These are phyloP conservation scores for Acipenser ruthenus DNA, from an alignment of 2,797 vertebrate genomes.

Conservation along the genomic window DNA sequence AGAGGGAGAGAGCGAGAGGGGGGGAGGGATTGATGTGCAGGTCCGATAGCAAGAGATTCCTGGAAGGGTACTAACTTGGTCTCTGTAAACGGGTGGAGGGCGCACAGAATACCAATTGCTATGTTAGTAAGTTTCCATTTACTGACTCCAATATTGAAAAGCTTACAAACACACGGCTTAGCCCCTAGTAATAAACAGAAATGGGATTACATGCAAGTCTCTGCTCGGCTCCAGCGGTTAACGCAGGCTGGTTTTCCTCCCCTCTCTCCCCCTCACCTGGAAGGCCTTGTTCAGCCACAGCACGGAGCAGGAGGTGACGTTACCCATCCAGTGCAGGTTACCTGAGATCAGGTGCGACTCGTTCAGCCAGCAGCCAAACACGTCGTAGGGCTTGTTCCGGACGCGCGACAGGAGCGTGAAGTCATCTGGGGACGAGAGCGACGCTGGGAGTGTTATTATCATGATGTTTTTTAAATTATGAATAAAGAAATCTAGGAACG, in stretches of 20 bases:
- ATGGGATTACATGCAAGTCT: too few species aligned
- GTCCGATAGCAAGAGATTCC: not conserved
- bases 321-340: slow-evolving; percentile 90
- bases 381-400: slow-evolving; percentile 91
- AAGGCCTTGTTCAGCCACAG: slow-evolving; percentile 98
- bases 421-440: slow-evolving; percentile 59
- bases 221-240: too few species aligned
- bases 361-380: slow-evolving; percentile 96
- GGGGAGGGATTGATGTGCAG: not conserved
- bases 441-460: not conserved
- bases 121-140: too few species aligned
- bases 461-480: not conserved
- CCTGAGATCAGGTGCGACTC: slow-evolving; percentile 93
- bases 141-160: too few species aligned
- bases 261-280: slow-evolving; percentile 64
- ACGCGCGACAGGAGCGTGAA: slow-evolving; percentile 85
- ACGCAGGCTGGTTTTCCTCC: not conserved
- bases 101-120: too few species aligned
- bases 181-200: too few species aligned
- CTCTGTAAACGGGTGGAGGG: too few species aligned
- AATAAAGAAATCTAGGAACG: not conserved
- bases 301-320: slow-evolving; percentile 91
- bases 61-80: too few species aligned
- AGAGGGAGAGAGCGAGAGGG: too few species aligned
- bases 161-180: too few species aligned